Evolutionary conservation across 2,888 invertebrate genomes (phyloP).

Genomic region (Xestia xanthographa): DNA sequence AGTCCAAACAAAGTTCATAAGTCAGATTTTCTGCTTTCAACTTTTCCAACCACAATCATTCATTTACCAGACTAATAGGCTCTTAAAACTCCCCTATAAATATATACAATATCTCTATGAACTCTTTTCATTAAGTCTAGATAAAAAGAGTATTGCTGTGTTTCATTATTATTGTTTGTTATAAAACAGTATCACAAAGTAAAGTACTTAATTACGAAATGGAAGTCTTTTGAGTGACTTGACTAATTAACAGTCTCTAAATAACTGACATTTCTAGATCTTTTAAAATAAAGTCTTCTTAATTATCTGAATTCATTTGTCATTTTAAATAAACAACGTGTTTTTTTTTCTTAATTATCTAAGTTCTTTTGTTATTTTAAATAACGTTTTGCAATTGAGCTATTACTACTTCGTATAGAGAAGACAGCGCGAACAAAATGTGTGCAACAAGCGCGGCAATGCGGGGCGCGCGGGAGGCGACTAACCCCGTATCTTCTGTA

Average conservation of each 20-base stretch:
- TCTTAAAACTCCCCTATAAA: too few relatives aligned
- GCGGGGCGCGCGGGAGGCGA: too few relatives aligned
- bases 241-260: not conserved
- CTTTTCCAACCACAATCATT: too few relatives aligned
- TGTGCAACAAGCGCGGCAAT: too few relatives aligned
- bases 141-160: not conserved
- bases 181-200: slow-evolving; percentile 2
- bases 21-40: too few relatives aligned
- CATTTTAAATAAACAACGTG: not conserved
- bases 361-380: slow-evolving; percentile 2
- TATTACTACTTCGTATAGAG: too few relatives aligned
- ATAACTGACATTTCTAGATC: not conserved
- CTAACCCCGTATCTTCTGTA: too few relatives aligned
- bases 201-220: not conserved
- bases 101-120: too few relatives aligned
- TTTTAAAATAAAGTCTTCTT: not conserved
- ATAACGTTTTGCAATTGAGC: not conserved
- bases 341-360: not conserved
- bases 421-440: too few relatives aligned
- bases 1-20: too few relatives aligned
- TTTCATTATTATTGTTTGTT: not conserved
- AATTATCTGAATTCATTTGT: slow-evolving; percentile 3
- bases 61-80: too few relatives aligned
- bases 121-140: not conserved
- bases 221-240: not conserved